Conservation (phyloP, 2,888 invertebrate species). For the Apamea crenata region DNA sequence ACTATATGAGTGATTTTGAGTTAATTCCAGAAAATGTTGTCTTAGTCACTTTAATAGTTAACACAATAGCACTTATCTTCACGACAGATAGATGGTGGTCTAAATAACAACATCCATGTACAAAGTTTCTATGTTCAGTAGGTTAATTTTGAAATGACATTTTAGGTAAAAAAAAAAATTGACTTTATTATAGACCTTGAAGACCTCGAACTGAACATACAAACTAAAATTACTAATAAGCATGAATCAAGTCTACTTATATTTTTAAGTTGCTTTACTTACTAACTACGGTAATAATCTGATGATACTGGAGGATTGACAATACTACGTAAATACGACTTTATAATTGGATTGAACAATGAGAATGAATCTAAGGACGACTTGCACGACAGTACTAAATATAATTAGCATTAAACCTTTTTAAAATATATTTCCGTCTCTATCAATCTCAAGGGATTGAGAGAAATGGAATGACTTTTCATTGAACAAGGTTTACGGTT, state of each 20-base stretch:
- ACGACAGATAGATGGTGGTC: constrained; percentile 11
- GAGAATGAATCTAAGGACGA: not conserved
- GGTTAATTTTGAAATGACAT: not conserved
- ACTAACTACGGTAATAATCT: constrained; percentile 51
- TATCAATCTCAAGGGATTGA: not conserved
- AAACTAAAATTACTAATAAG: constrained; percentile 44
- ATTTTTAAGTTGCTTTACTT: constrained; percentile 27
- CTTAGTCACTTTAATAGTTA: not conserved
- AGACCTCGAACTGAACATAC: constrained; percentile 28
- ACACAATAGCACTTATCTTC: constrained; percentile 50
- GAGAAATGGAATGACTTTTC: not conserved
- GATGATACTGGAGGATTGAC: constrained; percentile 48
- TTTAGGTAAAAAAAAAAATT: not conserved
- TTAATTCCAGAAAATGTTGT: not conserved
- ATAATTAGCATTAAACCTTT: not conserved
- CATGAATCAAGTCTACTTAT: constrained; percentile 46
- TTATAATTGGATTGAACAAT: constrained; percentile 9
- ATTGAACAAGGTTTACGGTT: not conserved
- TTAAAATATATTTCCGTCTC: not conserved
- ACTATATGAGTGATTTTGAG: not conserved
- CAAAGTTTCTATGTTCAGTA: constrained; percentile 35
- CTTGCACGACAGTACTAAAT: not conserved
- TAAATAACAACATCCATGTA: constrained; percentile 22
- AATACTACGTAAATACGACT: not conserved
- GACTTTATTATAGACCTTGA: not conserved